Base-by-base conservation (phyloP, 2,797 vertebrate species). In the Pygocentrus nattereri region DNA sequence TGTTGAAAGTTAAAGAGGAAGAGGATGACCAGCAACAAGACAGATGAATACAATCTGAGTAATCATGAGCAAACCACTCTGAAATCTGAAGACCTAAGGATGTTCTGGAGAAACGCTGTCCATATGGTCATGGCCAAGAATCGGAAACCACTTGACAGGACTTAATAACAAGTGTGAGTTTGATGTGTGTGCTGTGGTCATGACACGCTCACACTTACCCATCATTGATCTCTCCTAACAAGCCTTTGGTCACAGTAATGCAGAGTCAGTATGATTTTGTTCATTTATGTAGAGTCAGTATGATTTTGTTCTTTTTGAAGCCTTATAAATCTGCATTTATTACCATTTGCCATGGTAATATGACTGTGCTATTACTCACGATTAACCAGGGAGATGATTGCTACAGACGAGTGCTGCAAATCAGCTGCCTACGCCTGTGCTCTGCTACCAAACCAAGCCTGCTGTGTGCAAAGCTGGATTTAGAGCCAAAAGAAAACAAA, bases 261-360 rank as follows among this genome's bases (percentile, higher is more conserved):
- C 34, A 10, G 12, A 13, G 10, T 23, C 13, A 16, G 58, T 21
- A 54, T 18, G 62, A 12, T 21, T 44, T 15, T n/a, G n/a, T n/a
- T n/a, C n/a, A 44, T 1, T 41, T 5, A 71, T 71, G 25, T n/a
- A 3, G 25, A 18, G 13, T 18, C 16, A 10, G 61, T 25, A 23
- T 11, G 64, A 21, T 50, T 49, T 49, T 49, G n/a, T 70, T 49
- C 41, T 16, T 70, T 70, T 71, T 30, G 25, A 19, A 52, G 44
- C 5, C 30, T 50, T 50, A 6, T 31, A 54, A 54, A 30, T 54
- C 47, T 72, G 49, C 69, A 54, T 71, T 30, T 71, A 71, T 72
- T 54, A 54, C 49, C 69, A 72, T 72, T 52, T 54, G 69, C 27
- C 27, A 72, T 31, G 62, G 62, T n/a, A 65, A 65, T 65, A 65